Conservation (phyloP, 2,888 invertebrate species). For the Polymixis flavicincta region DNA sequence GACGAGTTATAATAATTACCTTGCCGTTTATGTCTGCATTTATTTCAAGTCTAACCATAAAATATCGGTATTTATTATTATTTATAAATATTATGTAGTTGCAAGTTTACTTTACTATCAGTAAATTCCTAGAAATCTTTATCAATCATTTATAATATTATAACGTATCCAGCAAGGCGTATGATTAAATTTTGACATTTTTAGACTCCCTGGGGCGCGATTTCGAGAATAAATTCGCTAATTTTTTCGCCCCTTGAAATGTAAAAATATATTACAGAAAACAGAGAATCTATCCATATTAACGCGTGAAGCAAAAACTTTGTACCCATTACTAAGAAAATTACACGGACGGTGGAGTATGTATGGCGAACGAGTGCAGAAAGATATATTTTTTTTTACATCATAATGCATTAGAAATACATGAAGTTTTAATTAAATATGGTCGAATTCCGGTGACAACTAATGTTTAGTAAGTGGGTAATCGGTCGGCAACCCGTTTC, state of each 20-base stretch:
- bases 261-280: not conserved
- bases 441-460: no score
- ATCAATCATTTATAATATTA: constrained; percentile 4
- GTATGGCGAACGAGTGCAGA: no score
- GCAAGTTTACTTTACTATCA: not conserved
- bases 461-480: not conserved
- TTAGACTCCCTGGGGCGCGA: not conserved
- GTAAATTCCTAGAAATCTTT: constrained; percentile 24
- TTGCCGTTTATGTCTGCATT: not conserved
- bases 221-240: not conserved
- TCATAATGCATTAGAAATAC: no score
- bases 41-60: not conserved
- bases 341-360: no score
- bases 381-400: no score
- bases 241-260: not conserved
- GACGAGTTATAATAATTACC: not conserved
- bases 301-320: no score
- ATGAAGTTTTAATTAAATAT: no score
- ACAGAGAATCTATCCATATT: not conserved
- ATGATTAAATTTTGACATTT: not conserved
- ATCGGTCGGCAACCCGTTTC: not conserved
- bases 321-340: no score
- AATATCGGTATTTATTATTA: not conserved
- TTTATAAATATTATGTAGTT: not conserved
- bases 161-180: not conserved